phyloP scores from a whole-genome alignment of 1,140 invertebrate genomes.

The Aleiodes sp. region DNA sequence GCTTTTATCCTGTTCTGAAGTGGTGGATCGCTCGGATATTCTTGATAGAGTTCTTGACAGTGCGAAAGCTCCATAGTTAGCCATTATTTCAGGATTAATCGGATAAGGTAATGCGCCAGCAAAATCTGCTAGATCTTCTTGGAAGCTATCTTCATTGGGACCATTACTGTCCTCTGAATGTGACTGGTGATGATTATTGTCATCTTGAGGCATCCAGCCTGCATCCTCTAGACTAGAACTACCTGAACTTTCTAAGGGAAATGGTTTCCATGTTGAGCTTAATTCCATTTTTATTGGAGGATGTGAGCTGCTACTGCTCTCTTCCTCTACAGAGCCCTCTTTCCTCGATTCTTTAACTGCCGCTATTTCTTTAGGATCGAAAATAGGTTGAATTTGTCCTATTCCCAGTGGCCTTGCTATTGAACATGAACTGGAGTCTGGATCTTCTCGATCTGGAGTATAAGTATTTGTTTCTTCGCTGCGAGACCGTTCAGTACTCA shows the following conservation, averaged over 20 bases:
- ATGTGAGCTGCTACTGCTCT: constrained; percentile 77
- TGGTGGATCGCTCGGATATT: constrained; percentile 87
- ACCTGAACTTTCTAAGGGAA: constrained; percentile 81
- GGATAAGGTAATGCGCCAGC: constrained; percentile 77
- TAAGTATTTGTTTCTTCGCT: constrained; percentile 63
- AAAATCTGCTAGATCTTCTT: constrained; percentile 79
- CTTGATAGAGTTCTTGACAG: constrained; percentile 80
- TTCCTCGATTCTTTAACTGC: constrained; percentile 51
- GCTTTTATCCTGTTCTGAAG: constrained; percentile 81
- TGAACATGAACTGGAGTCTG: constrained; percentile 81
- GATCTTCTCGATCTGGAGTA: constrained; percentile 71
- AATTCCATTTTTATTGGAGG: constrained; percentile 70
- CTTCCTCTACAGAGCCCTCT: constrained; percentile 57
- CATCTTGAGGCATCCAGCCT: constrained; percentile 79
- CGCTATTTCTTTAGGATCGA: constrained; percentile 58
- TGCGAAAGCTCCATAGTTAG: constrained; percentile 76
- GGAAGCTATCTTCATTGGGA: constrained; percentile 73
- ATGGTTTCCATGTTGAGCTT: constrained; percentile 80
- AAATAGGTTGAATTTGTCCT: constrained; percentile 69
- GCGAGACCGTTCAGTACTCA: constrained; percentile 60
- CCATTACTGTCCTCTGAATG: constrained; percentile 70
- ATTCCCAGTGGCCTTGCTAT: constrained; percentile 80
- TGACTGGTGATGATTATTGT: constrained; percentile 68
- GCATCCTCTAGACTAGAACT: constrained; percentile 82
- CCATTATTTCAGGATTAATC: constrained; percentile 74